These are phyloP conservation scores for Sebastes diaconus DNA, from an alignment of 2,797 vertebrate species.

Conservation along the genomic window DNA sequence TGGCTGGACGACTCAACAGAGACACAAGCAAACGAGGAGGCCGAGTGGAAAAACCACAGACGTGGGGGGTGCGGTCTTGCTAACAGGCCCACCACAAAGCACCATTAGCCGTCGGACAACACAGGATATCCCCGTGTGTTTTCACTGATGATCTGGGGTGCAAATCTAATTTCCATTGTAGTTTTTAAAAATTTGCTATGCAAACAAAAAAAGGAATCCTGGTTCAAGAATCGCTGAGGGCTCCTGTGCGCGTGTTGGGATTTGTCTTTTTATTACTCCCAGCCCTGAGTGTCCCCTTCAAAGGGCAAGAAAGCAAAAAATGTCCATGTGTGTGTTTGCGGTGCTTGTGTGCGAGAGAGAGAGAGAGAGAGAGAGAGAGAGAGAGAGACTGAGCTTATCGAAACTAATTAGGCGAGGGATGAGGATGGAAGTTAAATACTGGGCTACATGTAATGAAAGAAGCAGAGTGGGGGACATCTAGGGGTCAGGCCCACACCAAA, in stretches of 20 bases:
- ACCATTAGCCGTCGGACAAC: slow-evolving; percentile 76
- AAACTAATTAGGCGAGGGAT: slow-evolving; percentile 93
- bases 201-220: slow-evolving; percentile 85
- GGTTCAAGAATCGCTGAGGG: slow-evolving; percentile 55
- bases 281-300: slow-evolving; percentile 65
- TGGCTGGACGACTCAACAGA: not conserved
- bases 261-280: slow-evolving; percentile 75
- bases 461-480: slow-evolving; percentile 85
- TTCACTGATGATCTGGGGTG: slow-evolving; percentile 81
- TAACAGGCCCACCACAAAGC: slow-evolving; percentile 84
- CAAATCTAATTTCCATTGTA: slow-evolving; percentile 92
- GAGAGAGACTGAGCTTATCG: slow-evolving; percentile 81
- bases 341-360: slow-evolving; percentile 41
- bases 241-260: slow-evolving; percentile 65
- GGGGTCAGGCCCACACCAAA: slow-evolving; percentile 88
- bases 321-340: slow-evolving; percentile 51
- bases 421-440: slow-evolving; percentile 92
- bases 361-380: slow-evolving; percentile 42
- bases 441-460: slow-evolving; percentile 89
- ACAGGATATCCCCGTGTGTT: slow-evolving; percentile 75
- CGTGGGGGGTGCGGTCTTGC: slow-evolving; percentile 1
- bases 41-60: slow-evolving; percentile 7
- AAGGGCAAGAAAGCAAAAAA: slow-evolving; percentile 63
- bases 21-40: not conserved
- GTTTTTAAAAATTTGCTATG: slow-evolving; percentile 90